These are phyloP conservation scores for Hippasteria phrygiana DNA, from an alignment of 53 echinoderm and acorn worm genomes.

Conservation along the genomic window DNA sequence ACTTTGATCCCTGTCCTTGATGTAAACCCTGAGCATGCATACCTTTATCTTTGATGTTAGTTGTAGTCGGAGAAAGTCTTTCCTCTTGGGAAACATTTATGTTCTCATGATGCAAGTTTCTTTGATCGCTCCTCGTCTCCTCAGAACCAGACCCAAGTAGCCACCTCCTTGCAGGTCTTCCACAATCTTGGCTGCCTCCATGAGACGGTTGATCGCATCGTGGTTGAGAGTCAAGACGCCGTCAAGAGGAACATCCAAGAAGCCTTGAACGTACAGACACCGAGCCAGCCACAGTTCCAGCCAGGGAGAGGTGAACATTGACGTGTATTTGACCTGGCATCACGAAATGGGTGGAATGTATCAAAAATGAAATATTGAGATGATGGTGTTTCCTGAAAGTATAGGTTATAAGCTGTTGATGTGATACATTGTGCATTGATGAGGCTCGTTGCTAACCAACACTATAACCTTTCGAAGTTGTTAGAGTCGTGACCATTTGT, in stretches of 20 bases:
- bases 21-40: too few species aligned
- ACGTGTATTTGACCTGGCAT: background rate
- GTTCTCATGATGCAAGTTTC: too few species aligned
- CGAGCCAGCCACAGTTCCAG: slow-evolving; percentile 62
- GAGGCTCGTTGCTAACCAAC: too few species aligned
- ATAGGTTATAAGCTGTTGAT: too few species aligned
- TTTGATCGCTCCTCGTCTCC: background rate
- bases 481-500: too few species aligned
- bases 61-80: too few species aligned
- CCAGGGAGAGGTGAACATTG: slow-evolving; percentile 51
- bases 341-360: background rate
- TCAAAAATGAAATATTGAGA: background rate
- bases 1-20: too few species aligned
- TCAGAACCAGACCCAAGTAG: slow-evolving; percentile 99
- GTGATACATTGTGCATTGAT: too few species aligned
- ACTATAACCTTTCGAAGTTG: too few species aligned
- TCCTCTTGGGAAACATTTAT: too few species aligned
- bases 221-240: slow-evolving; percentile 67
- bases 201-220: slow-evolving; percentile 79
- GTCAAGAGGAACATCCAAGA: slow-evolving; percentile 82
- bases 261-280: slow-evolving; percentile 84
- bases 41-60: too few species aligned
- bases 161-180: slow-evolving; percentile 95
- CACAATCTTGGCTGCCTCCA: slow-evolving; percentile 94
- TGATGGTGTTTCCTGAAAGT: too few species aligned